Evolutionary conservation across 2,113 vertebrate species (phyloP).

Genomic region (Phocoena phocoena): DNA sequence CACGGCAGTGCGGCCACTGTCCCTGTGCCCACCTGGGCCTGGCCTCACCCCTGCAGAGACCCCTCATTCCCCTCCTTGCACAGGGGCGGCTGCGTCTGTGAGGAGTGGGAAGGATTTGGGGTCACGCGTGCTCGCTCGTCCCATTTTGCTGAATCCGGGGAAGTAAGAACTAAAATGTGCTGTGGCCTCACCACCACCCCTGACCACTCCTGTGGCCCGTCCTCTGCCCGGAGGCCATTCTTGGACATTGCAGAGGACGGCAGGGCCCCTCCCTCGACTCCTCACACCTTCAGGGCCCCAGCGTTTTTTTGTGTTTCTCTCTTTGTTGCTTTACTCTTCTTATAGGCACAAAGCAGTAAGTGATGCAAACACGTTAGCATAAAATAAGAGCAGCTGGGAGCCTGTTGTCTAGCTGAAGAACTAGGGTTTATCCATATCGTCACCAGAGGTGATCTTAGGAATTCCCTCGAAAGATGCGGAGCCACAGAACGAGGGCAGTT

Average conservation of each 20-base stretch:
- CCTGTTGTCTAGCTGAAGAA: rapidly evolving
- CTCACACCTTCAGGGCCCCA: not conserved
- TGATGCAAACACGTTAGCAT: rapidly evolving
- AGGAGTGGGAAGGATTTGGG: not conserved
- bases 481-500: rapidly evolving
- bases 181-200: not conserved
- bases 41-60: not conserved
- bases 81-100: not conserved
- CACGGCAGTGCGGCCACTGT: rapidly evolving
- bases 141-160: rapidly evolving
- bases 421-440: rapidly evolving
- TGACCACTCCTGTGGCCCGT: rapidly evolving
- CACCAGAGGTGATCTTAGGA: rapidly evolving
- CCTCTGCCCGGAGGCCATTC: rapidly evolving
- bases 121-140: rapidly evolving
- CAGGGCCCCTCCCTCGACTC: not conserved
- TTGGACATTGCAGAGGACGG: not conserved
- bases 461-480: rapidly evolving
- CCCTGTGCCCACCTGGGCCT: not conserved
- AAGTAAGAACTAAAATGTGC: not conserved
- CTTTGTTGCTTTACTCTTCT: rapidly evolving
- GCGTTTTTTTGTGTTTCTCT: not conserved
- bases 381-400: rapidly evolving
- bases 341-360: not conserved
- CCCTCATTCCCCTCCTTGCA: no score